These are phyloP conservation scores for Cheilosia vulpina DNA, from an alignment of 2,888 invertebrate species.

Conservation along the genomic window DNA sequence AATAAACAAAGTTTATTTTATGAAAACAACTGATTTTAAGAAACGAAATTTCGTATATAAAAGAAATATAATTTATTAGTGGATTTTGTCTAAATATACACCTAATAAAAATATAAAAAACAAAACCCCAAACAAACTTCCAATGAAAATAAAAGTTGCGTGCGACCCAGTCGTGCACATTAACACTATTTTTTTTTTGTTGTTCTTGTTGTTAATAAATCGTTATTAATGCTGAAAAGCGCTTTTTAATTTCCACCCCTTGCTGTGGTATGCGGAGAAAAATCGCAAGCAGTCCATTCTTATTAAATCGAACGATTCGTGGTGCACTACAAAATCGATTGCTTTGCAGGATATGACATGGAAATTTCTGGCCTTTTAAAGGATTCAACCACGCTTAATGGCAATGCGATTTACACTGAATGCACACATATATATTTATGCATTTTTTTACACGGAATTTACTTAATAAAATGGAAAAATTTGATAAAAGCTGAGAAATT, in stretches of 20 bases:
- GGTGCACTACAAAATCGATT: constrained; percentile 3
- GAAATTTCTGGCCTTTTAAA: neutral
- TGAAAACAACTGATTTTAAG: too few relatives aligned
- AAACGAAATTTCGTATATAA: too few relatives aligned
- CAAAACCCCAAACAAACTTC: too few relatives aligned
- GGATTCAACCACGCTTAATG: constrained; percentile 10
- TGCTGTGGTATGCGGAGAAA: neutral
- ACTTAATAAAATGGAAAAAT: too few relatives aligned
- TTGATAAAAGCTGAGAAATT: too few relatives aligned
- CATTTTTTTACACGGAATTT: neutral
- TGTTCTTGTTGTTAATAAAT: constrained; percentile 79
- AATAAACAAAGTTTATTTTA: too few relatives aligned
- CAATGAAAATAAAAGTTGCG: too few relatives aligned
- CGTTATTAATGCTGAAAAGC: constrained; percentile 81
- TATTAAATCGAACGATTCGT: neutral
- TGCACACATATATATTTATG: neutral
- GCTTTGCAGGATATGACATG: neutral
- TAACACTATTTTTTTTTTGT: too few relatives aligned
- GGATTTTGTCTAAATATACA: too few relatives aligned
- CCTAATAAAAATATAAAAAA: too few relatives aligned
- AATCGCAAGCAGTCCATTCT: constrained; percentile 11
- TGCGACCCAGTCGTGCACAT: too few relatives aligned
- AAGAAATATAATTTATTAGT: too few relatives aligned
- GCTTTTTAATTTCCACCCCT: constrained; percentile 77
- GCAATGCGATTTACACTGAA: constrained; percentile 16